Evolutionary conservation across 2,797 vertebrate genomes (phyloP).

Genomic region (Balearica regulorum): DNA sequence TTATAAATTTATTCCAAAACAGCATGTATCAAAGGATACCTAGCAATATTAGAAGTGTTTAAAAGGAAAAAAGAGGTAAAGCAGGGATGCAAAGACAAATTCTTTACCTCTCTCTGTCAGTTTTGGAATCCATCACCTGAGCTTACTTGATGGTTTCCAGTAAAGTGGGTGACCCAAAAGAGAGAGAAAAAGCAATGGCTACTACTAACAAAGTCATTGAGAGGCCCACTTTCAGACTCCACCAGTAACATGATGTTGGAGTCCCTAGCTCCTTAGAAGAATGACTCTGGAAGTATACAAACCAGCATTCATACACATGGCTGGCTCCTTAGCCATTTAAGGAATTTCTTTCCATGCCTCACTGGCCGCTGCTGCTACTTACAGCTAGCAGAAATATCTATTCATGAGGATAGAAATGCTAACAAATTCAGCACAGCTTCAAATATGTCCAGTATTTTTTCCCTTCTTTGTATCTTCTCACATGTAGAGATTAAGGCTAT

Average conservation of each 20-base stretch:
- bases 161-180: not conserved
- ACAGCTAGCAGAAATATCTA: not conserved
- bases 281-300: not conserved
- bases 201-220: not conserved
- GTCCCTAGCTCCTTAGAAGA: not conserved
- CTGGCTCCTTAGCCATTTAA: not conserved
- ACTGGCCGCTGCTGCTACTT: accelerated
- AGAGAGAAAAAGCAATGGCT: not conserved
- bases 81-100: not conserved
- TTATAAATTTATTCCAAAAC: not conserved
- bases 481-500: not conserved
- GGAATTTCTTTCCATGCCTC: not conserved
- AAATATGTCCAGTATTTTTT: not conserved
- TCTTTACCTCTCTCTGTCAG: not conserved
- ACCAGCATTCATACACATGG: not conserved
- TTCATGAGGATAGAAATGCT: not conserved
- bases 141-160: not conserved
- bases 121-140: not conserved
- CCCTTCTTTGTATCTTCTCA: not conserved
- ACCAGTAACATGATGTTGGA: not conserved
- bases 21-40: not conserved
- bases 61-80: not conserved
- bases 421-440: not conserved
- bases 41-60: not conserved
- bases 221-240: not conserved